A percentile compares a stretch with the other conserved stretches of the same genome.
phyloP scores from a whole-genome alignment of 2,888 invertebrate species.

The Zygogramma bicolorata region DNA sequence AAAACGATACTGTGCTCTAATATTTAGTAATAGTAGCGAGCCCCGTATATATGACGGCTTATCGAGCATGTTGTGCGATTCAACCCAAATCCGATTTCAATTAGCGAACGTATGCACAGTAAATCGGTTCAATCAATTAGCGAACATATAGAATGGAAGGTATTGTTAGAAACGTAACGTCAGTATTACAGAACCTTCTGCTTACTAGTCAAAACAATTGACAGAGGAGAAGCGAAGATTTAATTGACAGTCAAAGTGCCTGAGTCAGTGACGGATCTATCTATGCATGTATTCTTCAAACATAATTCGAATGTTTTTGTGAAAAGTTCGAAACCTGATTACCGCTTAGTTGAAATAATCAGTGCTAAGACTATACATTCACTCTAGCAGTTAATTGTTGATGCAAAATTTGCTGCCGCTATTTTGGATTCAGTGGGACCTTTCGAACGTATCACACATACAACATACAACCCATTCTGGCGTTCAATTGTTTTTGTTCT shows the following conservation, averaged over 20 bases:
- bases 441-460: too few species aligned
- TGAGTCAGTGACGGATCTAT: not conserved
- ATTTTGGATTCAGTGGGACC: too few species aligned
- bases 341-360: too few species aligned
- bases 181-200: conserved; percentile 9
- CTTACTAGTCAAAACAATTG: conserved; percentile 19
- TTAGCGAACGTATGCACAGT: not conserved
- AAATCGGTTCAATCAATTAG: conserved; percentile 16
- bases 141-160: not conserved
- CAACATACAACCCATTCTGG: too few species aligned
- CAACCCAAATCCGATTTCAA: not conserved
- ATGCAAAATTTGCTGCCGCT: too few species aligned
- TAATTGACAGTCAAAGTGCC: not conserved
- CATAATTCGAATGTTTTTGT: too few species aligned
- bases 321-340: too few species aligned
- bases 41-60: not conserved
- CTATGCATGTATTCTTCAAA: too few species aligned
- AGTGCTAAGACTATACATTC: too few species aligned
- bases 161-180: conserved; percentile 18
- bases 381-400: too few species aligned
- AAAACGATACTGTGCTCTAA: not conserved
- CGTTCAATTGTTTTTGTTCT: too few species aligned
- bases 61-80: not conserved
- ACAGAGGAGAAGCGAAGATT: not conserved
- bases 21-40: not conserved